Conservation (phyloP, 2,888 invertebrate genomes). For the Ametastegia equiseti region DNA sequence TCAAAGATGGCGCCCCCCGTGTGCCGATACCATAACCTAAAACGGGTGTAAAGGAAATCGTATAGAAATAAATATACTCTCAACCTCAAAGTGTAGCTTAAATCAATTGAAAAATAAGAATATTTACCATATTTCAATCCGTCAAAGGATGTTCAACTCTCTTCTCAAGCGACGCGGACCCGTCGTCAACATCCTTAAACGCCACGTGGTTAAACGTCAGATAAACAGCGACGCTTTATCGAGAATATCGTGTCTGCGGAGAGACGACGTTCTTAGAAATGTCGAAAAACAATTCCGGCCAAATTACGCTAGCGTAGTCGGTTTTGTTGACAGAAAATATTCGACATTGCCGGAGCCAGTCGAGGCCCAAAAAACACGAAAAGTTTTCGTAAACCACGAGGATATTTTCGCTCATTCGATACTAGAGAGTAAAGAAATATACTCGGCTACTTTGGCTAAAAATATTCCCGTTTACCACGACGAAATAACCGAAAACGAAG, state of each 20-base stretch:
- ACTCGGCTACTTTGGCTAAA: not conserved
- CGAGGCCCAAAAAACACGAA: not conserved
- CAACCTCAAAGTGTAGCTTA: not conserved
- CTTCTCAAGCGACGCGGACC: not conserved
- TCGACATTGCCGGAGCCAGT: not conserved
- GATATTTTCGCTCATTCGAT: constrained; percentile 1
- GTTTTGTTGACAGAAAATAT: not conserved
- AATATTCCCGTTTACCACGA: not conserved
- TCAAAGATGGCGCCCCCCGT: not conserved
- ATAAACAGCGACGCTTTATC: not conserved
- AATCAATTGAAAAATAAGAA: not conserved
- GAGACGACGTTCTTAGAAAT: not conserved
- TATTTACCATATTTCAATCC: not conserved
- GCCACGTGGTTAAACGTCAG: constrained; percentile 8
- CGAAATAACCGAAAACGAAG: constrained; percentile 63
- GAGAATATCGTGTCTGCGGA: not conserved
- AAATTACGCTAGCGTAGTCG: not conserved
- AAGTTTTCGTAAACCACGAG: not conserved
- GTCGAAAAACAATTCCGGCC: not conserved
- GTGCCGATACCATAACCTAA: constrained; percentile 8
- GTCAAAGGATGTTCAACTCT: not conserved
- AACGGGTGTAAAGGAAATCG: constrained; percentile 16
- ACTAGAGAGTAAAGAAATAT: constrained; percentile 6
- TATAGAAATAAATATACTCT: constrained; percentile 15
- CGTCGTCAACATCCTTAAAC: not conserved